Conservation (phyloP, 2,797 vertebrate genomes). For the Xenentodon cancila region DNA sequence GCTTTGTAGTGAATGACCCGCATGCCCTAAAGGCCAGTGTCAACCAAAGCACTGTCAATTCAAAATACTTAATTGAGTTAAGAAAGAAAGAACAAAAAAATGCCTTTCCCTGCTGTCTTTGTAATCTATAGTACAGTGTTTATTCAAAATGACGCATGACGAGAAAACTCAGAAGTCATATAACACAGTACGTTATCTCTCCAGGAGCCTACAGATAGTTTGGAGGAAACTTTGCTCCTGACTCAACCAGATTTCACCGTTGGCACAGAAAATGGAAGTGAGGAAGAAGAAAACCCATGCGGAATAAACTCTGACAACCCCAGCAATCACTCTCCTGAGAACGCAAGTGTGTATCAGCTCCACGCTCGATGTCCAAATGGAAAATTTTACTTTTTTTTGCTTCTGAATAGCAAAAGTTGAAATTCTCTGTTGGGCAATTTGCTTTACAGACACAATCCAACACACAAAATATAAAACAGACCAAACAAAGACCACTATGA, state of each 20-base stretch:
- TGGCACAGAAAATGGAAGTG: conserved; percentile 84
- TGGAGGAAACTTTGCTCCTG: conserved; percentile 94
- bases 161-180: background rate
- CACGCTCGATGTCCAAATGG: background rate
- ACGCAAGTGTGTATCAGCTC: conserved; percentile 80
- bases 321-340: conserved; percentile 82
- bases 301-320: conserved; percentile 85
- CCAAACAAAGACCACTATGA: too few relatives aligned
- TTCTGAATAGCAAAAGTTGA: too few relatives aligned
- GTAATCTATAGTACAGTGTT: background rate
- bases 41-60: conserved; percentile 13
- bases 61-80: too few relatives aligned
- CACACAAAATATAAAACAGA: too few relatives aligned
- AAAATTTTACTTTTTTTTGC: too few relatives aligned
- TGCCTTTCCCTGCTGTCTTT: background rate
- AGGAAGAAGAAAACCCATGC: conserved; percentile 81
- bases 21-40: background rate
- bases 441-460: too few relatives aligned
- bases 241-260: conserved; percentile 87
- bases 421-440: too few relatives aligned
- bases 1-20: conserved; percentile 22
- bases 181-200: conserved; percentile 16
- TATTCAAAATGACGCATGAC: background rate
- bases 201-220: conserved; percentile 94
- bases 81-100: background rate